These are phyloP conservation scores for rat (Rattus norvegicus) DNA, from an alignment of 2,113 vertebrate species.

Conservation along the genomic window DNA sequence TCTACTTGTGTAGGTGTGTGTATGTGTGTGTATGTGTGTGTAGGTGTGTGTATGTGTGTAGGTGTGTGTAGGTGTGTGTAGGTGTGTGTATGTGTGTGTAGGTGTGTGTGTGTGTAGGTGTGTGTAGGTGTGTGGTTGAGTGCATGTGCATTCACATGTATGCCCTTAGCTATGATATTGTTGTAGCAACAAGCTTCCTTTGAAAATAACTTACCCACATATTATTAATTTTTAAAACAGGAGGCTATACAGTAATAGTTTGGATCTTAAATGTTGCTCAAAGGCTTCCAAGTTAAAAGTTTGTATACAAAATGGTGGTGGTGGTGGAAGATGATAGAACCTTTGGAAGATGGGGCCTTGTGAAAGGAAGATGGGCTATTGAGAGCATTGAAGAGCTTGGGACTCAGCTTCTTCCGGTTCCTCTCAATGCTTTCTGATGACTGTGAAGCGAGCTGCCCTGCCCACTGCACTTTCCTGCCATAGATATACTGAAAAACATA, in stretches of 20 bases:
- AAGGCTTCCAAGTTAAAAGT: neutral
- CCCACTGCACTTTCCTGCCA: neutral
- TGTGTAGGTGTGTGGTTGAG: too few relatives aligned
- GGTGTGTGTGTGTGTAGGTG: too few relatives aligned
- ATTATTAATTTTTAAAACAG: neutral
- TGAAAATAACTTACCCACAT: conserved; percentile 36
- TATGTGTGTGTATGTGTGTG: neutral
- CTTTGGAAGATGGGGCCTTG: neutral
- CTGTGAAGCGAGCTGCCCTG: neutral
- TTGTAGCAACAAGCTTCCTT: conserved; percentile 49
- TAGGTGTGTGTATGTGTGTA: too few relatives aligned
- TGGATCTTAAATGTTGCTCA: neutral
- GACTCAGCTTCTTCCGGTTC: neutral
- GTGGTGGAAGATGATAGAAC: too few relatives aligned
- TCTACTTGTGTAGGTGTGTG: neutral
- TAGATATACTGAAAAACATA: conserved; percentile 21
- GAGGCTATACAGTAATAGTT: neutral
- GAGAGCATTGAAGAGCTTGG: neutral
- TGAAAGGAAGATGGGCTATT: neutral
- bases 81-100: too few relatives aligned
- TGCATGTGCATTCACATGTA: neutral
- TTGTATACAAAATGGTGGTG: neutral
- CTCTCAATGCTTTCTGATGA: neutral
- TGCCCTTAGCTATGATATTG: neutral
- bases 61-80: too few relatives aligned